Evolutionary conservation across 92 coral and sea anemone species (phyloP).

Genomic region (Micromussa lordhowensis): DNA sequence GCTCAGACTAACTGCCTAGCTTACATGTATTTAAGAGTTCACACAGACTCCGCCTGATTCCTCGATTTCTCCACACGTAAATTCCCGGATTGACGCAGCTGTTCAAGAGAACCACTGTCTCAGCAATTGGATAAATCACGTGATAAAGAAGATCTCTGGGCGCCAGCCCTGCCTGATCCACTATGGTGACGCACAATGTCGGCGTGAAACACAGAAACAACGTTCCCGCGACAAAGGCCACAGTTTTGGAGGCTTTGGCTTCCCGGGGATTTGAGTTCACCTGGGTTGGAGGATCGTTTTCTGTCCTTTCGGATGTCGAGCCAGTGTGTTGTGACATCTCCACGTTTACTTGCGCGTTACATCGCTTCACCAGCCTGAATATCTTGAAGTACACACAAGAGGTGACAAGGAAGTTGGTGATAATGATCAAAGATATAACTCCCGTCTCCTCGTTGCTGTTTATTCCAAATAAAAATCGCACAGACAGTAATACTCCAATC

Average conservation of each 20-base stretch:
- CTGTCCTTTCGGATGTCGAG: conserved; percentile 10
- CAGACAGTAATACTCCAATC: conserved; percentile 37
- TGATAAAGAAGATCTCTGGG: conserved; percentile 62
- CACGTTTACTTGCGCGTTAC: conserved; percentile 41
- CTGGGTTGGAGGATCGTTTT: conserved; percentile 6
- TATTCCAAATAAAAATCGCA: conserved; percentile 70
- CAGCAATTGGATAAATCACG: conserved; percentile 75
- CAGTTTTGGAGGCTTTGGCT: conserved; percentile 75
- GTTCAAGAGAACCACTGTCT: conserved; percentile 73
- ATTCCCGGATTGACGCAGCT: conserved; percentile 78
- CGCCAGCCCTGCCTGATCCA: conserved; percentile 64
- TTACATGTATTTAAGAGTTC: conserved; percentile 30
- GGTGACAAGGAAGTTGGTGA: conserved; percentile 52
- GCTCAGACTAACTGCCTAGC: neutral
- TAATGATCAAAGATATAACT: conserved; percentile 65
- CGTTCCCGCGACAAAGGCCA: conserved; percentile 71
- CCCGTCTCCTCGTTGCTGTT: conserved; percentile 57
- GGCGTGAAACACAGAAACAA: conserved; percentile 75
- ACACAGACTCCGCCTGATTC: conserved; percentile 64
- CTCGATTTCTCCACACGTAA: conserved; percentile 73
- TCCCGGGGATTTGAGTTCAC: conserved; percentile 45
- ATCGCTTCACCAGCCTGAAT: conserved; percentile 56
- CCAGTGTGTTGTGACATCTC: conserved; percentile 16
- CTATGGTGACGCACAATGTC: conserved; percentile 60
- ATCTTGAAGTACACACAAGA: conserved; percentile 69